A percentile compares a stretch with the other conserved stretches of the same genome.
These are phyloP conservation scores for Patiria pectinifera DNA, from an alignment of 53 echinoderm and acorn worm species.

Conservation along the genomic window DNA sequence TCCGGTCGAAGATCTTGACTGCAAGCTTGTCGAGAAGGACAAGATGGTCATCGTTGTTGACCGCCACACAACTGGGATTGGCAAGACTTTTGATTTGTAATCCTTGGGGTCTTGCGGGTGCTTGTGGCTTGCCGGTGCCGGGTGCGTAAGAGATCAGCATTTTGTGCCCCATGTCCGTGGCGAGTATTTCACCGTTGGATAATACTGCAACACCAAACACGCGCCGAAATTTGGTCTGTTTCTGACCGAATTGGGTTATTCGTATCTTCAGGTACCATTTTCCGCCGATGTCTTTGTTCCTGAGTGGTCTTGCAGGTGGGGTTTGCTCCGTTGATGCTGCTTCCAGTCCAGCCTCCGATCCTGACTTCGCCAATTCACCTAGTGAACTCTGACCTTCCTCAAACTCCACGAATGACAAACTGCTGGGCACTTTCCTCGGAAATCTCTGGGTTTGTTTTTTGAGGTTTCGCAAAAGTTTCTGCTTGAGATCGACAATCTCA, in stretches of 20 bases:
- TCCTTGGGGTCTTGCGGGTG: background rate
- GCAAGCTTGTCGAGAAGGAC: background rate
- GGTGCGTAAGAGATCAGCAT: background rate
- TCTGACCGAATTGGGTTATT: background rate
- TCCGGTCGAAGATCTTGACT: background rate
- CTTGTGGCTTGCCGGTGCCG: background rate
- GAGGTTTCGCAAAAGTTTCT: background rate
- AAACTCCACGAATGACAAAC: constrained; percentile 7
- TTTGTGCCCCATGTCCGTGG: background rate
- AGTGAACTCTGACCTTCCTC: background rate
- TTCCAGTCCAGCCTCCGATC: background rate
- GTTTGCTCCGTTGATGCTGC: background rate
- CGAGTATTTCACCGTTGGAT: background rate
- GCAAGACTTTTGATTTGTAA: background rate
- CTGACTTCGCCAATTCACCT: background rate
- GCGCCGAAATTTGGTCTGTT: background rate
- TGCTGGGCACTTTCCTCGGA: background rate
- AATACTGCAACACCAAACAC: constrained; percentile 1
- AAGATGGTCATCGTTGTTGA: constrained; percentile 19
- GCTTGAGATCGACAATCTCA: background rate
- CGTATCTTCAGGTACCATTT: background rate
- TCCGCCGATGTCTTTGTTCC: background rate
- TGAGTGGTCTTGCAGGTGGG: background rate
- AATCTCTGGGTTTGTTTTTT: background rate
- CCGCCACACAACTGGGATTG: background rate